These are phyloP conservation scores for Lagenorhynchus albirostris DNA, from an alignment of 2,113 vertebrate genomes.

Conservation along the genomic window DNA sequence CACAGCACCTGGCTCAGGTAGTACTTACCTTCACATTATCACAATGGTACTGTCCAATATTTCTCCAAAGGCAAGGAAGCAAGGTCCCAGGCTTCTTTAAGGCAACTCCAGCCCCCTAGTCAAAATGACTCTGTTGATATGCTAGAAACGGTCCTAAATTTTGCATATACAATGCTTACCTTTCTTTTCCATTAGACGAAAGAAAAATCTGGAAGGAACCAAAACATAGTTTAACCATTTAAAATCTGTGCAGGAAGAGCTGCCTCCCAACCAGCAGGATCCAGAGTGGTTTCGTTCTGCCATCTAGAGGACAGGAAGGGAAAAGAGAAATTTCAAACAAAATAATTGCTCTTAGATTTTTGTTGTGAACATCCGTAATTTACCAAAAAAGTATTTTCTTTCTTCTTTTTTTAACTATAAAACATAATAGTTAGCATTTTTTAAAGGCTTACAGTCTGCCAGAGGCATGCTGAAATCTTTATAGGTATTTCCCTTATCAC, in stretches of 20 bases:
- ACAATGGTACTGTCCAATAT: accelerated
- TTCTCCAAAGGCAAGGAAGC: not conserved
- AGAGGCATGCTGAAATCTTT: not conserved
- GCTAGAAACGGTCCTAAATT: not conserved
- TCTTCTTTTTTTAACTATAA: not conserved
- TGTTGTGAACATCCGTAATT: not conserved
- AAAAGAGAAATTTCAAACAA: not conserved
- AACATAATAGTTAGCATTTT: not conserved
- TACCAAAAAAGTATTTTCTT: not conserved
- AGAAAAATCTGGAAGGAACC: not conserved
- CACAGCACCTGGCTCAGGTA: not conserved
- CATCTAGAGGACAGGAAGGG: slow-evolving; percentile 50
- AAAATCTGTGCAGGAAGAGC: not conserved
- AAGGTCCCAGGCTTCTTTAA: not conserved
- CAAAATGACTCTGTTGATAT: not conserved
- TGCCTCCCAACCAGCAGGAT: accelerated
- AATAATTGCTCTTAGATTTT: not conserved
- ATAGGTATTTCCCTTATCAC: not conserved
- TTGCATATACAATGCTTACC: not conserved
- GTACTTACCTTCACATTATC: not conserved
- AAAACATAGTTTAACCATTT: not conserved
- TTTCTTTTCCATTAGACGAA: not conserved
- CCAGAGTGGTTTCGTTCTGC: not conserved
- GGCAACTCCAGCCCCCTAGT: not conserved
- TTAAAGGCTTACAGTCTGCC: not conserved